Percentiles rank a stretch among this genome's conserved stretches.
phyloP scores from a whole-genome alignment of 2,888 invertebrate genomes.

The Aleiodes testaceus region DNA sequence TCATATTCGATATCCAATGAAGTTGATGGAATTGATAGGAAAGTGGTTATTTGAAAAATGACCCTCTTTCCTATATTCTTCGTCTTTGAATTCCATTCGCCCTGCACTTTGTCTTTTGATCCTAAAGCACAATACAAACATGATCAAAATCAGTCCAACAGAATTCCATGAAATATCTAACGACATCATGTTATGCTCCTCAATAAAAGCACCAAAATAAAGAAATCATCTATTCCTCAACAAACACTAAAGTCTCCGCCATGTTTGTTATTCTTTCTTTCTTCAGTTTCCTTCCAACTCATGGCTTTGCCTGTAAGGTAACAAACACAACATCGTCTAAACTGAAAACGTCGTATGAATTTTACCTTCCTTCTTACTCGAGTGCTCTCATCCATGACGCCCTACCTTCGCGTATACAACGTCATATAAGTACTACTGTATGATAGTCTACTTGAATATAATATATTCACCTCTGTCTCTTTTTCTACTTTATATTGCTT shows the following conservation, averaged over 20 bases:
- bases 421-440: constrained; percentile 33
- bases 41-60: too few species aligned
- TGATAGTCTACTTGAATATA: constrained; percentile 1
- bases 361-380: constrained; percentile 62
- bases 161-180: too few species aligned
- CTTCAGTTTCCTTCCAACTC: constrained; percentile 58
- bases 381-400: constrained; percentile 69
- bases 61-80: too few species aligned
- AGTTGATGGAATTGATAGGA: too few species aligned
- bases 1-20: too few species aligned
- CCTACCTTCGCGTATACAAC: constrained; percentile 68
- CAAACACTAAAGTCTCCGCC: constrained; percentile 66
- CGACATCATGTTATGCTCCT: too few species aligned
- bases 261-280: constrained; percentile 59
- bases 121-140: too few species aligned
- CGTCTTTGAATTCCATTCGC: too few species aligned
- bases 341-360: constrained; percentile 49
- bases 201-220: too few species aligned
- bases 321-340: constrained; percentile 30
- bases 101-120: too few species aligned
- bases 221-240: too few species aligned
- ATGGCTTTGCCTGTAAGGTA: constrained; percentile 52
- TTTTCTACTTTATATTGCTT: not conserved
- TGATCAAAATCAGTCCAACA: too few species aligned
- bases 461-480: not conserved